Evolutionary conservation across 2,797 vertebrate genomes (phyloP), one percentile per base, ranked within the genome.

Genomic region (Alauda arvensis): DNA sequence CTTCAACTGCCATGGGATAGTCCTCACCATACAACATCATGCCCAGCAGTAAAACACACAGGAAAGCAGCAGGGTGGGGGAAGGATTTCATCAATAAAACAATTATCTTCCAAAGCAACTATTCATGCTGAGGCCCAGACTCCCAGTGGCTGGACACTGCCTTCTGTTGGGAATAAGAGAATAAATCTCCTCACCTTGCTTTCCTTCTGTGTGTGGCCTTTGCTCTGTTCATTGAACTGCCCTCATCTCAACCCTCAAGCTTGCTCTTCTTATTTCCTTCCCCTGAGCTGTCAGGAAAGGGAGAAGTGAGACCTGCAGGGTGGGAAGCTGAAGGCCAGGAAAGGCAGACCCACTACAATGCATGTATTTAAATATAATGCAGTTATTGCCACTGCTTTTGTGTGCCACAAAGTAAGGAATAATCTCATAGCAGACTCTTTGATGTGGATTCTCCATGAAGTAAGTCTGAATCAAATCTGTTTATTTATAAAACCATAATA

Each of bases 31-130:
- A 19, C 1, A 6, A 26, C 19, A 63, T 5, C 28, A 12, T 31
- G 5, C 5, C 40, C 26, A 60, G 29, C n/a, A 63, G 43, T 26
- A 60, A 74, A 67, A 57, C 1, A 31, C 14, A 18, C 1, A 5
- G 37, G 16, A 46, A 74, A 60, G 3, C 21, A 26, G 17, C 3
- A 8, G 11, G 0, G 0, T 18, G 5, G 4, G 12, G 3, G 2
- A 12, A 72, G 6, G 23, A 20, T 57, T 82, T 28, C 0, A 31
- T 55, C 77, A 79, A 26, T 28, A 39, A 45, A 24, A 10, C 8
- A 25, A 39, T 77, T 76, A 5, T 53, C 25, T 79, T 66, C 61
- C 18, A 62, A 53, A 77, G 26, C 24, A 68, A 8, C 25, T 23
- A 25, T 33, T 43, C 1, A 1, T 29, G 39, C 34, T 25, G 31